phyloP scores from a whole-genome alignment of 2,888 invertebrate genomes.

The Arctia plantaginis region DNA sequence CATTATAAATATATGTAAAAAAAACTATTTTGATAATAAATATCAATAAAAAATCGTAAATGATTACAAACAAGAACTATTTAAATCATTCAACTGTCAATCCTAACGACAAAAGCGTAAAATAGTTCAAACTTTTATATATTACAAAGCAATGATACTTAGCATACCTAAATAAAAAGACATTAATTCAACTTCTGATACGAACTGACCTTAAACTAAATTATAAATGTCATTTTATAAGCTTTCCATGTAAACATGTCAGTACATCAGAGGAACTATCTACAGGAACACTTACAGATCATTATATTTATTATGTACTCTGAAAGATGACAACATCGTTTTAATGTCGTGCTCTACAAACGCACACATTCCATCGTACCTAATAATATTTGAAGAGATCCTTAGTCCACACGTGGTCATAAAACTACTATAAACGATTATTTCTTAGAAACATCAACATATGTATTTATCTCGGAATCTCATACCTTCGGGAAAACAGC shows the following conservation, averaged over 20 bases:
- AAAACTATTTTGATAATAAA: too few relatives aligned
- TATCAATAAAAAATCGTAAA: too few relatives aligned
- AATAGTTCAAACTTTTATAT: background rate
- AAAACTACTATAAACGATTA: slow-evolving; percentile 48
- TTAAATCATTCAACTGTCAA: background rate
- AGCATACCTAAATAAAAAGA: background rate
- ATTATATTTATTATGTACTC: slow-evolving; percentile 11
- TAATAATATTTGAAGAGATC: slow-evolving; percentile 35
- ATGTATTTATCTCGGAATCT: slow-evolving; percentile 36
- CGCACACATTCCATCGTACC: slow-evolving; percentile 24
- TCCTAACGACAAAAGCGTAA: background rate
- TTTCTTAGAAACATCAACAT: slow-evolving; percentile 57
- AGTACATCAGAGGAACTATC: background rate
- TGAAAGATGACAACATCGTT: slow-evolving; percentile 38
- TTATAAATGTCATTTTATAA: background rate
- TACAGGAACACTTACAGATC: background rate
- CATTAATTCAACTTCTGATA: background rate
- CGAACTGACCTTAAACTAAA: background rate
- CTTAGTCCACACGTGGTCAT: slow-evolving; percentile 43
- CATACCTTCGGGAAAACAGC: slow-evolving; percentile 53
- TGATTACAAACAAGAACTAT: background rate
- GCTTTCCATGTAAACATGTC: slow-evolving; percentile 6
- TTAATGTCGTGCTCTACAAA: slow-evolving; percentile 29
- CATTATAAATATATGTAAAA: too few relatives aligned
- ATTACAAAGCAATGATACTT: background rate